Percentiles rank a stretch among this genome's conserved stretches.
Evolutionary conservation across 2,113 vertebrate genomes (phyloP).

Genomic region (Prinia subflava): DNA sequence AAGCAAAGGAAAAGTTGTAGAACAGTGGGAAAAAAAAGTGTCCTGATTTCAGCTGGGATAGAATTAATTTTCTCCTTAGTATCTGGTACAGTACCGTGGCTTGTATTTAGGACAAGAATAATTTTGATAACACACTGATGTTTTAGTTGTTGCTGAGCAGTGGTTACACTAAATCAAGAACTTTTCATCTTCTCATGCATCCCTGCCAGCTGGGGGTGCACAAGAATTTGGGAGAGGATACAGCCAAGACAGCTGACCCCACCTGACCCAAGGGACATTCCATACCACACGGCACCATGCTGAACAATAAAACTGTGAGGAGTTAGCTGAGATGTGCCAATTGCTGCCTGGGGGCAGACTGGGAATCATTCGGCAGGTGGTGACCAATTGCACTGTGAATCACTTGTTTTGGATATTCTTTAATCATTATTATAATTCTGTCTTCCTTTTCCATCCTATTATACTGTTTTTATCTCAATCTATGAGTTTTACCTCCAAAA

Average conservation of each 20-base stretch:
- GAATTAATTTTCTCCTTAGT: neutral
- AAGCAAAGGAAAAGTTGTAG: neutral
- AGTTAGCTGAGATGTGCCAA: neutral
- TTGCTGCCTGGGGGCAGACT: neutral
- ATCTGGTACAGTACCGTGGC: neutral
- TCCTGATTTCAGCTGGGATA: neutral
- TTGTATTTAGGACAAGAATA: neutral
- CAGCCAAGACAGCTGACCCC: neutral
- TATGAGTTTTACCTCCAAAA: neutral
- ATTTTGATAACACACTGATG: neutral
- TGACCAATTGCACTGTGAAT: neutral
- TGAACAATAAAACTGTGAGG: neutral
- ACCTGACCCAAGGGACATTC: neutral
- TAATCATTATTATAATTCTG: neutral
- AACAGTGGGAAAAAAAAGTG: neutral
- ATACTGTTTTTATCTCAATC: neutral
- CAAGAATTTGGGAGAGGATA: neutral
- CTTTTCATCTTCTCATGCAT: neutral
- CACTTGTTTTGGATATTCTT: neutral
- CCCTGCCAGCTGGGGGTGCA: neutral
- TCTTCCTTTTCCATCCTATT: neutral
- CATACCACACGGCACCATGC: neutral
- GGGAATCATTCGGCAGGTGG: neutral
- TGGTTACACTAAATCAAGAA: neutral
- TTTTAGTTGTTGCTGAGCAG: neutral